Evolutionary conservation across 2,888 invertebrate species (phyloP), one percentile per base, ranked within the genome.

Genomic region (Lasioglossum leucozonium): DNA sequence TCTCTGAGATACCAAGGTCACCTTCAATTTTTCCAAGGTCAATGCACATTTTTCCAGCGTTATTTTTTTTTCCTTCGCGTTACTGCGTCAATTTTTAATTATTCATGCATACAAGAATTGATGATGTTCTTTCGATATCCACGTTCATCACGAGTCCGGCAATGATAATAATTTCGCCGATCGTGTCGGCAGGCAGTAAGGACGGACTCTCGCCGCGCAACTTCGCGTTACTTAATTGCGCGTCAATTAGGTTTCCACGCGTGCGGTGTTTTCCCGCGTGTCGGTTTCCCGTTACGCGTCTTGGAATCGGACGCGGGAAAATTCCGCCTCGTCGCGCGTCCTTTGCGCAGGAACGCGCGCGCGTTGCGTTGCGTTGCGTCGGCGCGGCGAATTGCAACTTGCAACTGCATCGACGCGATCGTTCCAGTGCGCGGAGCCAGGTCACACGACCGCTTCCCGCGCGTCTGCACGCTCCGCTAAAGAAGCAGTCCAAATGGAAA

Each of bases 401-500:
- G 58, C 58, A 58, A 58, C 58, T 30, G 13, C 74, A 51, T 51
- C 51, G n/a, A 62, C 72, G 78, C 11, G 77, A 85, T 89, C 81
- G 88, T 88, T 91, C 88, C 91, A 86, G 88, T 81, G 87, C 82
- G 58, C 81, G 89, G 79, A 88, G 86, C 87, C 87, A 86, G 91
- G 91, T 90, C 91, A 85, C 87, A 88, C 89, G 88, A 86, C 85
- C 84, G 81, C 82, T 76, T 73, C 69, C 84, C 69, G 65, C 78
- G 76, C 22, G 83, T 85, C 80, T 84, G 77, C 83, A 88, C 88
- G 90, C 90, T 91, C 84, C 82, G 90, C 82, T 91, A 87, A 89
- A 87, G 91, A 91, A 89, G 85, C 89, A 90, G 91, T 86, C 79
- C 89, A 85, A 87, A 91, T 89, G 87, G 81, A 82, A 82, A 87